These are phyloP conservation scores for Orussus abietinus DNA, from an alignment of 1,140 invertebrate genomes.

Conservation along the genomic window DNA sequence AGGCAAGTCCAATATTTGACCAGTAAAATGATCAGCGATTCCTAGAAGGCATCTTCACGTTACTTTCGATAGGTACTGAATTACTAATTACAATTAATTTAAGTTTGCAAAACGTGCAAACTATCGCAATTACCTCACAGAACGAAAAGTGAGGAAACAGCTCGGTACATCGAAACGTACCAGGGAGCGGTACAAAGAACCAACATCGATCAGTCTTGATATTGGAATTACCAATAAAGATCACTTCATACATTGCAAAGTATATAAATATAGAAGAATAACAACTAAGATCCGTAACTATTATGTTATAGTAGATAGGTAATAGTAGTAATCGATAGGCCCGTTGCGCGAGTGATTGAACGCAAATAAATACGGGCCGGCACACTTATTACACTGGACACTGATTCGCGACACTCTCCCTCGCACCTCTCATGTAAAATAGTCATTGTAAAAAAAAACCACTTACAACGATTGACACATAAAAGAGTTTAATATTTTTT, in stretches of 20 bases:
- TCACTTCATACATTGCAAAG: conserved; percentile 42
- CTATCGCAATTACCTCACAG: neutral
- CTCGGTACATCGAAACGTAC: conserved; percentile 8
- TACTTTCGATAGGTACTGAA: neutral
- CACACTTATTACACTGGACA: conserved; percentile 22
- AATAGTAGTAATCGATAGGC: conserved; percentile 30
- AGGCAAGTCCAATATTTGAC: conserved; percentile 3
- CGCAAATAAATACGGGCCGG: conserved; percentile 22
- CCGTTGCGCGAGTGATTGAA: conserved; percentile 21
- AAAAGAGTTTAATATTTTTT: conserved; percentile 31
- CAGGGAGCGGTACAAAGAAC: conserved; percentile 37
- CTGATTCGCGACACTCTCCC: conserved; percentile 20
- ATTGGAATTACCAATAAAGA: conserved; percentile 44
- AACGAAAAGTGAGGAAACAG: conserved; percentile 6
- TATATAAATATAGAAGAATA: conserved; percentile 49
- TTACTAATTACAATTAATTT: too few species aligned
- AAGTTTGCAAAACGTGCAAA: too few species aligned
- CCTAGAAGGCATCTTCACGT: neutral
- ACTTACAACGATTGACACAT: conserved; percentile 37
- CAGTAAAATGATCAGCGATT: neutral
- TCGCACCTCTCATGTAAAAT: conserved; percentile 33
- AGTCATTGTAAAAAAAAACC: conserved; percentile 37
- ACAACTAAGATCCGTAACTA: conserved; percentile 43
- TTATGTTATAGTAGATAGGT: conserved; percentile 30
- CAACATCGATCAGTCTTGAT: conserved; percentile 50